Percentiles rank a stretch among this genome's conserved stretches.
Conservation (phyloP, 2,113 vertebrate species). For the Athene noctua region DNA sequence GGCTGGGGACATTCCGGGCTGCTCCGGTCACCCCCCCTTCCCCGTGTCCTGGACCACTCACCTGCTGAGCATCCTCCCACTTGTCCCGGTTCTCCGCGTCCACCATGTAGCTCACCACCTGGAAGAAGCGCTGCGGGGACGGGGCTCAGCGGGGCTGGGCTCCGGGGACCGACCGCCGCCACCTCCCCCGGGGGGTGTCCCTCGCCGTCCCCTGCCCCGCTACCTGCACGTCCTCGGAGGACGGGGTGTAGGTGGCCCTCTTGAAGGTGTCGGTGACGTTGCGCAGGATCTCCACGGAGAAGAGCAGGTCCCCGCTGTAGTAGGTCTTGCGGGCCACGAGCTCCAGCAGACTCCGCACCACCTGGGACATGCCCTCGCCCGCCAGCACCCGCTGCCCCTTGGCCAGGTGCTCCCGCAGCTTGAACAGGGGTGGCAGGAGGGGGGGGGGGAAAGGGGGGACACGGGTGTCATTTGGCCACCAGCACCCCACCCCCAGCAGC, state of each 20-base stretch:
- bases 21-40: rapidly evolving
- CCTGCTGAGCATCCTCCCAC: slow-evolving; percentile 97
- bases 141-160: neutral
- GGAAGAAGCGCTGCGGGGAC: slow-evolving; percentile 91
- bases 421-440: neutral
- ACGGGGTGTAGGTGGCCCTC: slow-evolving; percentile 96
- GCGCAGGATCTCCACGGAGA: slow-evolving; percentile 98
- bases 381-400: slow-evolving; percentile 99
- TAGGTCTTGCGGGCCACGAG: slow-evolving; percentile 93
- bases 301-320: slow-evolving; percentile 98
- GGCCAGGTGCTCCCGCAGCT: slow-evolving; percentile 98
- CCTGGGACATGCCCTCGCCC: slow-evolving; percentile 97
- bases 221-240: slow-evolving; percentile 96
- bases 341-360: slow-evolving; percentile 95
- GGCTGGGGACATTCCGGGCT: rapidly evolving
- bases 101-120: slow-evolving; percentile 97
- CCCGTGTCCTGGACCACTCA: neutral
- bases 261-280: slow-evolving; percentile 99
- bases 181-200: neutral
- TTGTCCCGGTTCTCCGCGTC: slow-evolving; percentile 92
- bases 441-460: neutral
- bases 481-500: rapidly evolving
- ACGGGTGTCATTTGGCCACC: neutral
- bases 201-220: neutral
- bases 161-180: neutral